Evolutionary conservation across 1,140 invertebrate species (phyloP), one percentile per base, ranked within the genome.

Genomic region (Bicyclus anynana): DNA sequence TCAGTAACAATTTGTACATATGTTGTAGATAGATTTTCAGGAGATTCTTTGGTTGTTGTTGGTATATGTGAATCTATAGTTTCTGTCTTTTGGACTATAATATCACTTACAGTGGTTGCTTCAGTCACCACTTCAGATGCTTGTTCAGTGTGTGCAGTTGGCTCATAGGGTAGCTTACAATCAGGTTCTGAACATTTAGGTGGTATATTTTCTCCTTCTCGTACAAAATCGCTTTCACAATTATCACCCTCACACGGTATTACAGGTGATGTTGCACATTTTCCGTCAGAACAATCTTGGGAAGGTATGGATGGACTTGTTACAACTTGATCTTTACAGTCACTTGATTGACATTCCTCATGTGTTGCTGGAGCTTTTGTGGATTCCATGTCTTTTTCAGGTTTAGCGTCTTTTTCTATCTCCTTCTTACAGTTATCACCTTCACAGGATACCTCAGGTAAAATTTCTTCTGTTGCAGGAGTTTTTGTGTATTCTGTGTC

Each of bases 181-280:
- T 72, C 53, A 63, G 67, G 40, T 49, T 66, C 69, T 44, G 51
- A 59, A 62, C 78, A 79, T 62, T 67, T 56, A 18, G 49, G 12
- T 48, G 64, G 49, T 49, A 33, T 5, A 26, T 65, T 62, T 47
- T 46, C 49, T 38, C 73, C 59, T 46, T 44, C 55, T 49, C 74
- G 65, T 29, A 69, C 6, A 53, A 52, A 23, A 60, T 80, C 78
- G 54, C 75, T 74, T 47, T 62, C 66, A 59, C 84, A 87, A n/a
- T 52, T 65, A 62, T 77, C 75, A 26, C 69, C 79, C 17, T 14
- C 55, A 59, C 84, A 87, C n/a, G n/a, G n/a, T n/a, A n/a, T n/a
- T n/a, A n/a, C n/a, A n/a, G n/a, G n/a, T n/a, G n/a, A n/a, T n/a
- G n/a, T n/a, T n/a, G n/a, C n/a, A n/a, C n/a, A n/a, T n/a, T n/a